These are phyloP conservation scores for Serilophus lunatus DNA, from an alignment of 2,113 vertebrate genomes.

Conservation along the genomic window DNA sequence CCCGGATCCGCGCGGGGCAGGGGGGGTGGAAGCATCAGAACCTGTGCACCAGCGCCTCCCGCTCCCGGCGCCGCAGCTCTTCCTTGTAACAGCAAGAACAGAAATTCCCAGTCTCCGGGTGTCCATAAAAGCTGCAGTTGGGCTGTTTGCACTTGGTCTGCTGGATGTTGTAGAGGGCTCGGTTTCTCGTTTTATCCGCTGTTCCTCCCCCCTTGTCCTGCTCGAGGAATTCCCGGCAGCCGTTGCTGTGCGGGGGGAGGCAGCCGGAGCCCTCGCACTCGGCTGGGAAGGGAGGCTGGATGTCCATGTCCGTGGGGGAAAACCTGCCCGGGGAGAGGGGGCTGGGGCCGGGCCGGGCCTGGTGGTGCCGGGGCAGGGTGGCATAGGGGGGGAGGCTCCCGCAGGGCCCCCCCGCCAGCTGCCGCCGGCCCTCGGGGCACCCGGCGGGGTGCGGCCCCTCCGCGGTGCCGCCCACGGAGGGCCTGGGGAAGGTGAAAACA, in stretches of 20 bases:
- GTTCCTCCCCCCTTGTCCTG: slow-evolving; percentile 28
- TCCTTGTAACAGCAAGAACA: slow-evolving; percentile 95
- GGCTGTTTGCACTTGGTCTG: slow-evolving; percentile 90
- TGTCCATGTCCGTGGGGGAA: slow-evolving; percentile 61
- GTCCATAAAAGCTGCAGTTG: slow-evolving; percentile 91
- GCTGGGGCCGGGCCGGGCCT: slow-evolving; percentile 59
- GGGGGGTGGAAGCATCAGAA: slow-evolving; percentile 75
- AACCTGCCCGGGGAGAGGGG: slow-evolving; percentile 54
- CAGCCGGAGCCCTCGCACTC: slow-evolving; percentile 21
- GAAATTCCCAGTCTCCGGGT: slow-evolving; percentile 92
- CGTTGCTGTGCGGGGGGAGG: slow-evolving; percentile 59
- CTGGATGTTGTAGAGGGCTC: slow-evolving; percentile 46
- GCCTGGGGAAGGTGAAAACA: slow-evolving; percentile 84
- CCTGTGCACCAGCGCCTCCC: slow-evolving; percentile 79
- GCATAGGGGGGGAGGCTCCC: slow-evolving; percentile 82
- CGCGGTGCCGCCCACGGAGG: slow-evolving; percentile 61
- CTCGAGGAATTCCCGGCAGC: slow-evolving; percentile 74
- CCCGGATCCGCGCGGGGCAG: not conserved
- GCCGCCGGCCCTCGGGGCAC: slow-evolving; percentile 82
- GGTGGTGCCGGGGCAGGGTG: slow-evolving; percentile 85
- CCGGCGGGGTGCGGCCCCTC: slow-evolving; percentile 63
- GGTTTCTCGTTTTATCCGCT: not conserved
- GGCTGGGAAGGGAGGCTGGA: slow-evolving; percentile 50
- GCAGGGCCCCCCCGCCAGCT: slow-evolving; percentile 84
- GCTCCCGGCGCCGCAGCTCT: slow-evolving; percentile 82